These are phyloP conservation scores for Melanerpes aurifrons DNA, from an alignment of 2,113 vertebrate species.

Conservation along the genomic window DNA sequence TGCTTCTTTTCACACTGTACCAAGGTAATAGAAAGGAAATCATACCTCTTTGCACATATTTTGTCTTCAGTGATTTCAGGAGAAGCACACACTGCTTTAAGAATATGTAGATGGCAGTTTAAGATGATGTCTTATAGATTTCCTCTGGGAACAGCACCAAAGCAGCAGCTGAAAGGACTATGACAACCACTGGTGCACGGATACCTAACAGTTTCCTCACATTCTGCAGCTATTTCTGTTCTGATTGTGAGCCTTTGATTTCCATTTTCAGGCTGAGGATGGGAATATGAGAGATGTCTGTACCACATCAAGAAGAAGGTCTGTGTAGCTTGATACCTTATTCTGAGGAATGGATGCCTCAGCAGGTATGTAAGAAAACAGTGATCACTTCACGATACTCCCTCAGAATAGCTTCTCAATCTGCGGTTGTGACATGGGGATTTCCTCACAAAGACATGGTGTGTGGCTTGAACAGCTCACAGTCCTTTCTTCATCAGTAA, in stretches of 20 bases:
- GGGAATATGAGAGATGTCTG: background rate
- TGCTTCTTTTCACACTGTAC: background rate
- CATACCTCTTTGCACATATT: background rate
- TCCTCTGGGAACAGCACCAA: background rate
- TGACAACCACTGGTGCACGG: accelerated
- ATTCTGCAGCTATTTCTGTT: background rate
- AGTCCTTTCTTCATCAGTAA: background rate
- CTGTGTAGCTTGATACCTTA: background rate
- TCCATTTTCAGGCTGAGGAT: background rate
- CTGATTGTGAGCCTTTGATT: background rate
- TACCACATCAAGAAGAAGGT: background rate
- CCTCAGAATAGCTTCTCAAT: background rate
- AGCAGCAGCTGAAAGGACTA: background rate
- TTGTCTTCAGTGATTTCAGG: background rate
- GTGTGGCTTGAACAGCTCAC: background rate
- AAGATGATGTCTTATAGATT: background rate
- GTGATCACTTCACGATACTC: background rate
- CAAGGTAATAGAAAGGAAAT: background rate
- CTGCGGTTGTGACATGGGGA: accelerated
- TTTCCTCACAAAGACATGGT: background rate
- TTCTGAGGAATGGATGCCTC: background rate
- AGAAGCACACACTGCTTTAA: background rate
- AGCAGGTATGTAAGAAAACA: constrained; percentile 22
- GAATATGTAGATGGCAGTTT: background rate
- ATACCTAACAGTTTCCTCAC: background rate